These are phyloP conservation scores for Paradisaea rubra DNA, from an alignment of 2,113 vertebrate species.

Conservation along the genomic window DNA sequence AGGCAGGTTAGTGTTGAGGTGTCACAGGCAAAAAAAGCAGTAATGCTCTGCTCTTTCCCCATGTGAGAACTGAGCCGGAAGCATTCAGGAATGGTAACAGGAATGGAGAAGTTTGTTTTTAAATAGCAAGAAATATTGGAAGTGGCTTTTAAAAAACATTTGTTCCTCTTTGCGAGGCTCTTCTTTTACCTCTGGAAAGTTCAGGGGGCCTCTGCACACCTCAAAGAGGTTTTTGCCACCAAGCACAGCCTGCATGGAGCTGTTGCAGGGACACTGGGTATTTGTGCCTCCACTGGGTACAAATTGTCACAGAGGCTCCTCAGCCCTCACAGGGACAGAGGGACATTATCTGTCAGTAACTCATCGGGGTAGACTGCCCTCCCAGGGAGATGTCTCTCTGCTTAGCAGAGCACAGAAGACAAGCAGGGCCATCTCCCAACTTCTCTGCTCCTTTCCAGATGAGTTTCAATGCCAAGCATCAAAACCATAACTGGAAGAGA, in stretches of 20 bases:
- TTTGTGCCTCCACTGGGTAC: not conserved
- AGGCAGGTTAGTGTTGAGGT: not conserved
- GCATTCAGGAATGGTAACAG: not conserved
- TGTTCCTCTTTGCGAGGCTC: not conserved
- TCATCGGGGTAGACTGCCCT: not conserved
- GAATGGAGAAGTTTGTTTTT: not conserved
- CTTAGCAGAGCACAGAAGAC: not conserved
- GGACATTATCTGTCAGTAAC: not conserved
- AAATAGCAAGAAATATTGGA: not conserved
- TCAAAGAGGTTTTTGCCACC: not conserved
- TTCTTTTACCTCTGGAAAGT: not conserved
- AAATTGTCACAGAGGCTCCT: not conserved
- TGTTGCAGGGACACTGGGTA: not conserved
- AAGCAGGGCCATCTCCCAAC: not conserved
- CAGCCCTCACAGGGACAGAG: not conserved
- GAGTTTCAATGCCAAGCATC: not conserved
- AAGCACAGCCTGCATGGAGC: not conserved
- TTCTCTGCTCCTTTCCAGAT: constrained; percentile 2
- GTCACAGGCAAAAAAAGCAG: not conserved
- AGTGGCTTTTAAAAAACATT: not conserved
- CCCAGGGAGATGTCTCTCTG: not conserved
- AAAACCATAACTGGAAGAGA: not conserved
- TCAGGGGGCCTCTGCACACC: not conserved
- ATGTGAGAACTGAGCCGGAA: not conserved
- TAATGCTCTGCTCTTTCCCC: not conserved